Conservation (phyloP, 2,888 invertebrate genomes). For the Eurytoma adleriae region DNA sequence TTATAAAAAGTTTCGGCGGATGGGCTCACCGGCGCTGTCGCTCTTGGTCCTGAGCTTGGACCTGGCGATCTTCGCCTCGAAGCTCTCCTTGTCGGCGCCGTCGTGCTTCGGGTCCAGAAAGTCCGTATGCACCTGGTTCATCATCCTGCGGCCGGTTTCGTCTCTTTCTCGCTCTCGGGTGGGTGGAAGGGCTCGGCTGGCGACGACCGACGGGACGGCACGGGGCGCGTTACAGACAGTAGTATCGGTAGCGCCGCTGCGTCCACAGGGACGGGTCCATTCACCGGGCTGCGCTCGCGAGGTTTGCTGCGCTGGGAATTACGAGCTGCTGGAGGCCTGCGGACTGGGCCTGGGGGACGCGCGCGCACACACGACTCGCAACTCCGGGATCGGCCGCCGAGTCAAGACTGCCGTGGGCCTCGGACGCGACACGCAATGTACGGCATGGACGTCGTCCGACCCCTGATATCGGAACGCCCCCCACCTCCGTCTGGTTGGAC, state of each 20-base stretch:
- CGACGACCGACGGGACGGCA: neutral
- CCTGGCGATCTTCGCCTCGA: slow-evolving; percentile 61
- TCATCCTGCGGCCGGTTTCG: slow-evolving; percentile 58
- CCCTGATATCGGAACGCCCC: too few relatives aligned
- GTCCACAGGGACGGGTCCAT: slow-evolving; percentile 62
- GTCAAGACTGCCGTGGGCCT: too few relatives aligned
- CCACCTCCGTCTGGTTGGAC: too few relatives aligned
- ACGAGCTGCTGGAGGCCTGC: too few relatives aligned
- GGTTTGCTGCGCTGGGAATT: too few relatives aligned
- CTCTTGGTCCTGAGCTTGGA: slow-evolving; percentile 59
- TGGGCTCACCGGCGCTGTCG: slow-evolving; percentile 61
- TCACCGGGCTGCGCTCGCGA: slow-evolving; percentile 22
- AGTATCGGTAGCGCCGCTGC: slow-evolving; percentile 61
- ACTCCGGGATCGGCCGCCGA: too few relatives aligned
- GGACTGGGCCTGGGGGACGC: too few relatives aligned
- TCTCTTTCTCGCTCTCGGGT: too few relatives aligned
- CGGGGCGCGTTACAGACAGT: slow-evolving; percentile 50
- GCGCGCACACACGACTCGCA: too few relatives aligned
- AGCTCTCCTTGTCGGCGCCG: slow-evolving; percentile 59
- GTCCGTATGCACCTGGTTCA: slow-evolving; percentile 63
- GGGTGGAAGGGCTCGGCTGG: neutral
- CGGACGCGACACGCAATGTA: too few relatives aligned
- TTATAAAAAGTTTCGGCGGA: slow-evolving; percentile 14
- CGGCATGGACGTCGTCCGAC: too few relatives aligned
- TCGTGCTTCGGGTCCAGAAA: slow-evolving; percentile 62